A percentile compares a stretch with the other conserved stretches of the same genome.
Evolutionary conservation across 92 coral and sea anemone species (phyloP).

Genomic region (Palythoa grandis): DNA sequence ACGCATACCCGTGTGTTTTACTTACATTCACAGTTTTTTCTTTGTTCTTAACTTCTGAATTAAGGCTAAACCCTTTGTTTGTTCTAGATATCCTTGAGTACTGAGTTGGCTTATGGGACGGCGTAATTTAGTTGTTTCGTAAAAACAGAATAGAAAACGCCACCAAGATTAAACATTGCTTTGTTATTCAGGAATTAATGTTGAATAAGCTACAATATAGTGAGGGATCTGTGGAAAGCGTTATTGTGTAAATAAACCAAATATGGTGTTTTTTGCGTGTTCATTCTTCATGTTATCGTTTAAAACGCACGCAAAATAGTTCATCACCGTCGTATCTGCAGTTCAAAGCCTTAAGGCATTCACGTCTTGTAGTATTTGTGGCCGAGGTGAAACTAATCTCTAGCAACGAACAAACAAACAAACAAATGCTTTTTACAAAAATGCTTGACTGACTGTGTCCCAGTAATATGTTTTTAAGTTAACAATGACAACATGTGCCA

Average conservation of each 20-base stretch:
- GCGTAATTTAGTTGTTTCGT: background rate
- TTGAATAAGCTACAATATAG: background rate
- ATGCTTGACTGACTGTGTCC: too few species aligned
- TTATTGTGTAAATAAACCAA: background rate
- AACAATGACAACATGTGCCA: too few species aligned
- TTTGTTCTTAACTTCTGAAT: background rate
- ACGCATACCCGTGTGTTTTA: background rate
- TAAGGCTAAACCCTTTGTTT: background rate
- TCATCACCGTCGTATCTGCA: background rate
- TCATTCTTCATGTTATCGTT: background rate
- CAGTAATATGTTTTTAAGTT: too few species aligned
- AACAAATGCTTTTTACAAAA: too few species aligned
- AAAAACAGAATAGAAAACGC: background rate
- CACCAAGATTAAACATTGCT: background rate
- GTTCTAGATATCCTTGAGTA: background rate
- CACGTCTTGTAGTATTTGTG: background rate
- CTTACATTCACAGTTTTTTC: background rate
- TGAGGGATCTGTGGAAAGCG: background rate
- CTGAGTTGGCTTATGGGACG: background rate
- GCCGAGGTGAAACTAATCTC: background rate
- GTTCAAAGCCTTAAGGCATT: background rate
- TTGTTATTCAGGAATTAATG: background rate
- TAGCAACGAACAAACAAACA: too few species aligned
- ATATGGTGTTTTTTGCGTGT: background rate
- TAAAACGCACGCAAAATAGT: background rate